These are phyloP conservation scores for Podarcis muralis DNA, from an alignment of 2,113 vertebrate species.

Conservation along the genomic window DNA sequence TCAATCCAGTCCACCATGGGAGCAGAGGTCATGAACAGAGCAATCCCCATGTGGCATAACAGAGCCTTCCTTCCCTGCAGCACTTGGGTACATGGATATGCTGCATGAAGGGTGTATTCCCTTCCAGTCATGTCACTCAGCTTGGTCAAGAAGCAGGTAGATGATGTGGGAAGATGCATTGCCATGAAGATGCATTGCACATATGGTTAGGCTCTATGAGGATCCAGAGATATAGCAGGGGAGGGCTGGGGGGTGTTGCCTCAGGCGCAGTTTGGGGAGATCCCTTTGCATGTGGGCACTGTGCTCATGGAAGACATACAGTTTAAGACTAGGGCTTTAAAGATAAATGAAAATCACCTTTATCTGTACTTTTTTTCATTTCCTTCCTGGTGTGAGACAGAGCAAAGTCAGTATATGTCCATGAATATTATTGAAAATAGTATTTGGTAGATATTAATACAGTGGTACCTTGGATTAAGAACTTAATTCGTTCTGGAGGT, in stretches of 20 bases:
- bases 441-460: neutral
- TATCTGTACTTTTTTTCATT: neutral
- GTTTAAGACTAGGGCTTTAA: neutral
- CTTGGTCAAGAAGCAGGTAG: too few species aligned
- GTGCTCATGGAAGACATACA: too few species aligned
- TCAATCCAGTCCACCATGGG: neutral
- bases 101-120: neutral
- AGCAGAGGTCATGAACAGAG: neutral
- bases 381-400: neutral
- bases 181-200: too few species aligned
- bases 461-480: too few species aligned
- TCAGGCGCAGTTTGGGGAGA: too few species aligned
- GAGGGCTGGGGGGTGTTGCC: too few species aligned
- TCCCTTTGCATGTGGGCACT: too few species aligned
- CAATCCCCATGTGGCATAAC: neutral
- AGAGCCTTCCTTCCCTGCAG: neutral
- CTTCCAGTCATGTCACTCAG: too few species aligned
- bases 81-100: neutral
- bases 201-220: too few species aligned
- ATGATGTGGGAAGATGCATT: too few species aligned
- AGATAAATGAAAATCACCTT: neutral
- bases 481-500: too few species aligned
- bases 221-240: too few species aligned
- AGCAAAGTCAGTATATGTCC: neutral
- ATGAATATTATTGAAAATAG: neutral